Base-by-base conservation (phyloP, 2,797 vertebrate genomes). In the Gallinago nigripennis region DNA sequence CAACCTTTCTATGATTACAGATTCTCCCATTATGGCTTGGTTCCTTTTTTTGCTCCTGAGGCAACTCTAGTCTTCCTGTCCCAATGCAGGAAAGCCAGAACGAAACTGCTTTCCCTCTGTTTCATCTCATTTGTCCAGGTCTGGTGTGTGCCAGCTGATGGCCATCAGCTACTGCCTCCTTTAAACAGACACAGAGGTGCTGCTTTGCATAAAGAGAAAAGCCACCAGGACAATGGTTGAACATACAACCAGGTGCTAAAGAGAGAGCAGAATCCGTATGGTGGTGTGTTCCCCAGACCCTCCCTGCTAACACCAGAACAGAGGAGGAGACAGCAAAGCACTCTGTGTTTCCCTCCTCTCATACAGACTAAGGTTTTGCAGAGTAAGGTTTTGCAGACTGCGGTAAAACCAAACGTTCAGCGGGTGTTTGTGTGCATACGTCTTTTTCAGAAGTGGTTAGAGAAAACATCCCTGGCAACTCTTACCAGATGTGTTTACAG, bases 271-370 rank as follows among this genome's bases (percentile, higher is more conserved):
- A 37, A 78, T 64, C 37, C 6, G 2, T 13, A 9, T 8, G 17
- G 24, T 63, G 41, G 12, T 0, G 2, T 30, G 31, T n/a, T 78
- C 31, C 46, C 39, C 60, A 60, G 48, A 53, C 16, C 21, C 18
- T 54, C 23, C 46, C 27, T 45, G 50, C 24, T 71, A 4, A 12
- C 20, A 65, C 31, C 58, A n/a, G 33, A 33, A 63, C 28, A 57
- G 45, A 58, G 8, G 57, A 75, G 33, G 30, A 35, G 37, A 28
- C 30, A 24, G 43, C 31, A 35, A 70, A 46, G 31, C 58, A 46
- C 39, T 54, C 2, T 1, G 31, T 2, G 2, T 65, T 82, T 48
- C 60, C 58, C 33, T 60, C 4, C 0, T 76, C n/a, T 48, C 11
- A 71, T 27, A 16, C 12, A 35, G 41, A 65, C 39, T 43, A 16